A percentile compares a stretch with the other conserved stretches of the same genome.
phyloP scores from a whole-genome alignment of 2,888 invertebrate species.

The Idaea aversata region DNA sequence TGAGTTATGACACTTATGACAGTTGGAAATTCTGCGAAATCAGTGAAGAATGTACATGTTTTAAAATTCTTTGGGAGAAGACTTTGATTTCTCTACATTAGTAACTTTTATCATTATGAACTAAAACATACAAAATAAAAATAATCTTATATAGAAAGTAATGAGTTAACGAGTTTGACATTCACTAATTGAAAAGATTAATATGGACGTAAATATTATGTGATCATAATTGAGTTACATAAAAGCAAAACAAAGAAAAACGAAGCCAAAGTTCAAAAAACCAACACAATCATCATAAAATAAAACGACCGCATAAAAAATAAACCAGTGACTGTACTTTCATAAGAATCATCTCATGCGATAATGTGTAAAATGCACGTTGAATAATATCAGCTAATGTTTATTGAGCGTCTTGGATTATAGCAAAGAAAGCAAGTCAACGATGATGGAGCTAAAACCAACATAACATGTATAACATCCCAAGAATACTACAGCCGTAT shows the following conservation, averaged over 20 bases:
- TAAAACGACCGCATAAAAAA: not conserved
- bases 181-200: slow-evolving; percentile 5
- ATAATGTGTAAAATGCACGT: not conserved
- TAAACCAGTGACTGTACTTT: not conserved
- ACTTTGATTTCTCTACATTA: not conserved
- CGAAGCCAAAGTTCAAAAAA: slow-evolving; percentile 8
- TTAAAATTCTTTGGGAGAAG: not conserved
- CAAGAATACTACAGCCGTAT: not conserved
- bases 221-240: slow-evolving; percentile 5
- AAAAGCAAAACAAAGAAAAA: slow-evolving; percentile 6
- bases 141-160: not conserved
- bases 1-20: not conserved
- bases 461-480: not conserved
- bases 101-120: not conserved
- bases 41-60: not conserved
- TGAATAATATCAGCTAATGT: not conserved
- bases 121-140: not conserved
- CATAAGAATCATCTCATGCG: not conserved
- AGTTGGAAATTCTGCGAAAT: not conserved
- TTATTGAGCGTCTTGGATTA: not conserved
- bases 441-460: not conserved
- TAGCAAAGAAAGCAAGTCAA: not conserved
- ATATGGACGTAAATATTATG: slow-evolving; percentile 1
- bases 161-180: too few species aligned
- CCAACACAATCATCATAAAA: not conserved